Conservation (phyloP, 2,113 vertebrate genomes). For the Brienomyrus longianalis region DNA sequence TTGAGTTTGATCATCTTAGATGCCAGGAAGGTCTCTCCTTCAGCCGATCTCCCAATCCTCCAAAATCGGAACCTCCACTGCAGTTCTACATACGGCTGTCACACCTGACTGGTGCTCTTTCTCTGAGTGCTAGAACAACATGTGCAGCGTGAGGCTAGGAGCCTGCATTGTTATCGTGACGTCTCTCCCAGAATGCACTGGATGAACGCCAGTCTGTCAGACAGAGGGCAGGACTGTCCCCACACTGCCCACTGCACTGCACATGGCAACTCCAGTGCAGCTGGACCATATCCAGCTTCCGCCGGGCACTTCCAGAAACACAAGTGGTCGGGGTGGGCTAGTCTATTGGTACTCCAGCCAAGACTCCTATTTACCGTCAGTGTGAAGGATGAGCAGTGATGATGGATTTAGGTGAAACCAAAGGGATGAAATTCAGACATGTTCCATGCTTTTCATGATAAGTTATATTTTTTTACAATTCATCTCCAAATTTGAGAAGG, state of each 20-base stretch:
- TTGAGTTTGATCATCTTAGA: not conserved
- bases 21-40: not conserved
- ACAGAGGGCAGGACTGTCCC: not conserved
- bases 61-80: not conserved
- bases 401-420: not conserved
- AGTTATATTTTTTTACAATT: not conserved
- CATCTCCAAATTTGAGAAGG: not conserved
- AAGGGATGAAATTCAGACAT: not conserved
- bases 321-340: not conserved
- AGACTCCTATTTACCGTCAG: not conserved
- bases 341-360: not conserved
- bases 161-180: not conserved
- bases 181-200: not conserved
- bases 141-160: not conserved
- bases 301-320: not conserved
- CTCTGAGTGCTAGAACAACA: not conserved
- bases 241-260: not conserved
- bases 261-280: not conserved
- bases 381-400: not conserved
- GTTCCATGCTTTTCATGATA: not conserved
- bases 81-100: not conserved
- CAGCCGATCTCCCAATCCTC: not conserved
- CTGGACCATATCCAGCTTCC: not conserved
- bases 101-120: not conserved
- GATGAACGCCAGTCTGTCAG: not conserved